phyloP scores from a whole-genome alignment of 2,797 vertebrate species.

The Meriones psammophilus region DNA sequence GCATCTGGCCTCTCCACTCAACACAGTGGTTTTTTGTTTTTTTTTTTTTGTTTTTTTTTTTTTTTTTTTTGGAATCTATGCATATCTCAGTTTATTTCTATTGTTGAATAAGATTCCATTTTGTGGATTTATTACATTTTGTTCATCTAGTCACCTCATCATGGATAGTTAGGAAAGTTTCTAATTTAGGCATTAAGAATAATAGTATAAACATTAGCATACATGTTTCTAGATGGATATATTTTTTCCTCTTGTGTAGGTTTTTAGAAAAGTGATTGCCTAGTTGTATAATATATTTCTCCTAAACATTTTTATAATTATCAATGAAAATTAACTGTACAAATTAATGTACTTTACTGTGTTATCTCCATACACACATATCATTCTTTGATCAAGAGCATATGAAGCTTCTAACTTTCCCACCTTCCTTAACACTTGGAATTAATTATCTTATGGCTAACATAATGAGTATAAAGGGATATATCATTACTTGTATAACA shows the following conservation, averaged over 20 bases:
- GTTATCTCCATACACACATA: background rate
- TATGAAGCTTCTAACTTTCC: background rate
- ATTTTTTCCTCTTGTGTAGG: slow-evolving; percentile 25
- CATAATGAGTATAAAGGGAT: background rate
- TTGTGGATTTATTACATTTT: slow-evolving; percentile 49
- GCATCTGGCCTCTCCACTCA: slow-evolving; percentile 10
- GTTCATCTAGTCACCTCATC: background rate
- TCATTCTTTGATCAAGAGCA: background rate
- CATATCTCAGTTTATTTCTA: background rate
- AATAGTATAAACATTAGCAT: background rate
- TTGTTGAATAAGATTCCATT: slow-evolving; percentile 52
- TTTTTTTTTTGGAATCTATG: slow-evolving; percentile 37
- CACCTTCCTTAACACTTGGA: background rate
- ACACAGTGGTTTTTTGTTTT: background rate
- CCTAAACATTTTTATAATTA: slow-evolving; percentile 13
- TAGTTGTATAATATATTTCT: background rate
- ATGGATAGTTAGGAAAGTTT: slow-evolving; percentile 26
- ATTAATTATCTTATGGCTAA: background rate
- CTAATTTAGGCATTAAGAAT: slow-evolving; percentile 41
- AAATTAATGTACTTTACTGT: background rate
- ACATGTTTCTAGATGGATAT: background rate
- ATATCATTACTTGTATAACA: background rate
- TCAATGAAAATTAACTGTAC: background rate
- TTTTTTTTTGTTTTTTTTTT: no score
- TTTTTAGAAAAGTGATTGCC: slow-evolving; percentile 42